phyloP scores from a whole-genome alignment of 2,888 invertebrate species.

The Sarcophaga caerulescens region DNA sequence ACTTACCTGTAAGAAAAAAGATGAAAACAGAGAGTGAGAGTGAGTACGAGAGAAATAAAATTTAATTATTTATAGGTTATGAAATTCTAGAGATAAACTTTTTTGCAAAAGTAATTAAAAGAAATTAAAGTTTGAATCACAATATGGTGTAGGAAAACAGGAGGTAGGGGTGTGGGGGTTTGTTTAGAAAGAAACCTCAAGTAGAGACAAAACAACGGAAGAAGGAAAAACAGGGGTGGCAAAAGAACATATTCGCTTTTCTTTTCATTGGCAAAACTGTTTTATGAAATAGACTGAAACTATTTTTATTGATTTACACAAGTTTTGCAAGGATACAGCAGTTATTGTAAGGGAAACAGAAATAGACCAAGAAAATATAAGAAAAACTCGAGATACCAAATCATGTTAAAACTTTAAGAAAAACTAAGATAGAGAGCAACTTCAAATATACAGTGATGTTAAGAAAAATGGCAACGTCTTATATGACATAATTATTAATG shows the following conservation, averaged over 20 bases:
- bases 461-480: neutral
- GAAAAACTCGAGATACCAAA: neutral
- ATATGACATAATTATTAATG: no score
- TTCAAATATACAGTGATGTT: neutral
- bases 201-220: constrained; percentile 1
- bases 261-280: neutral
- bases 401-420: neutral
- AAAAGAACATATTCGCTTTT: no score
- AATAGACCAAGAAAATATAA: neutral
- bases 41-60: constrained; percentile 31
- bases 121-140: constrained; percentile 50
- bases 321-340: neutral
- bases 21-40: constrained; percentile 21
- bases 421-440: neutral
- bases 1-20: constrained; percentile 61
- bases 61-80: constrained; percentile 57
- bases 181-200: neutral
- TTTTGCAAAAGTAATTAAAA: constrained; percentile 62
- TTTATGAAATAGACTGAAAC: neutral
- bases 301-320: constrained; percentile 5
- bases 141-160: neutral
- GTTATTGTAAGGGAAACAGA: neutral
- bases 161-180: accelerated
- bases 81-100: constrained; percentile 48
- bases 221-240: neutral